These are phyloP conservation scores for Bombyx mori DNA, from an alignment of 1,140 invertebrate genomes.

Conservation along the genomic window ASM3026992v2 NC_085123.1:5083501-5084000, in stretches of 20 bases:
- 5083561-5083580: conserved; percentile 49
- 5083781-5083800: conserved; percentile 37
- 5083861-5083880: conserved; percentile 34
- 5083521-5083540: conserved; percentile 66
- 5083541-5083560: conserved; percentile 40
- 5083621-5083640: conserved; percentile 27
- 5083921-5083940: conserved; percentile 28
- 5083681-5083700: conserved; percentile 66
- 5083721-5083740: conserved; percentile 25
- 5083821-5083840: conserved; percentile 64
- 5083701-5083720: conserved; percentile 44
- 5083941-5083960: conserved; percentile 28
- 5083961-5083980: conserved; percentile 30
- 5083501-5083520: conserved; percentile 72
- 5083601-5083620: conserved; percentile 41
- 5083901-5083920: conserved; percentile 68
- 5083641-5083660: conserved; percentile 23
- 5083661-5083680: conserved; percentile 27
- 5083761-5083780: conserved; percentile 30
- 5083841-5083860: conserved; percentile 42
- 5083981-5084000: conserved; percentile 59
- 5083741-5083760: conserved; percentile 40
- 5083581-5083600: conserved; percentile 47
- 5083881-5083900: conserved; percentile 31
- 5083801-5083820: conserved; percentile 43